phyloP scores from a whole-genome alignment of 1,140 invertebrate species.

The Brachionus plicatilis region DNA sequence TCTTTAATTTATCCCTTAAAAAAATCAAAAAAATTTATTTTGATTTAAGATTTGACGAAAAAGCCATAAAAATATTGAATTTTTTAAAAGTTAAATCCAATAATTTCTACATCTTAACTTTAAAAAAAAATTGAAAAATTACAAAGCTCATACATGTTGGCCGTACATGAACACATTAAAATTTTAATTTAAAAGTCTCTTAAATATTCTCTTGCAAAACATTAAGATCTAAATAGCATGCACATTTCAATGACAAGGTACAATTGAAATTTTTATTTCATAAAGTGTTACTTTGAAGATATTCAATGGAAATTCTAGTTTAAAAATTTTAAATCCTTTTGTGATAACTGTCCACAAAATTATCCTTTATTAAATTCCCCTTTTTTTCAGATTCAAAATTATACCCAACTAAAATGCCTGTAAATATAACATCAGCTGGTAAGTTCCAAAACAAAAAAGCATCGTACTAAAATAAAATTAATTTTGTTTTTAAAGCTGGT shows the following conservation, averaged over 20 bases:
- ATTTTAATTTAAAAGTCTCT: not conserved
- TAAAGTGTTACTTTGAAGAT: not conserved
- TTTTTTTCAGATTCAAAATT: not conserved
- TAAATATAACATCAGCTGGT: constrained; percentile 41
- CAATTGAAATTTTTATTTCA: constrained; percentile 33
- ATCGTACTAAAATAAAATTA: not conserved
- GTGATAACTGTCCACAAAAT: too few species aligned
- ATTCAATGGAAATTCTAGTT: not conserved
- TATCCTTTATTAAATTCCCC: too few species aligned
- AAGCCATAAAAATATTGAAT: too few species aligned
- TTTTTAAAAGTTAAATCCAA: not conserved
- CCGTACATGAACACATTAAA: not conserved
- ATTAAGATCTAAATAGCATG: constrained; percentile 21
- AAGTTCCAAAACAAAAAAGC: not conserved
- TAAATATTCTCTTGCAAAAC: not conserved
- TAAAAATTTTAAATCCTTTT: not conserved
- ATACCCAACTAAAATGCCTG: constrained; percentile 3
- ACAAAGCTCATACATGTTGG: not conserved
- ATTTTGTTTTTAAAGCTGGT: constrained; percentile 63
- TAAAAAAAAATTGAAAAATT: not conserved
- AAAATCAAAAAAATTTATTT: too few species aligned
- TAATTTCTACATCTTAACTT: not conserved
- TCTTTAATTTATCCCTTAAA: too few species aligned
- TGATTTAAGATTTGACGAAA: too few species aligned
- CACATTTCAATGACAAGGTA: constrained; percentile 30